Base-by-base conservation (phyloP, 2,113 vertebrate genomes). In the Irena cyanogastra region DNA sequence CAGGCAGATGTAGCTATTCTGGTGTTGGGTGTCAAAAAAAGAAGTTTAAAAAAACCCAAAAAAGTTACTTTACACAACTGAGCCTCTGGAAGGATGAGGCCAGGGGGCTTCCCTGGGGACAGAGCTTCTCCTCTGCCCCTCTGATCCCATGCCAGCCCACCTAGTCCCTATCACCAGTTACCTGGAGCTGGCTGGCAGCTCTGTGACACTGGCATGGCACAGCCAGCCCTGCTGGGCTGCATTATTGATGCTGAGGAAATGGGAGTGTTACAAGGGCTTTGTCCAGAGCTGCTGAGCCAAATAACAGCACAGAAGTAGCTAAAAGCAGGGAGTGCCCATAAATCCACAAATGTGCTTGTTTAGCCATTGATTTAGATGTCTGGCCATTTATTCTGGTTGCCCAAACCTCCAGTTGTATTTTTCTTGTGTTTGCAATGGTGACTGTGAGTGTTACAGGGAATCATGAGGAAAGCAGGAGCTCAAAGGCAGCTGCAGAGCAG, bases 241-340 rank as follows among this genome's bases (percentile, higher is more conserved):
- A 47, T 94, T 78, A 83, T 70, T 71, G 82, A 93, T 90, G 83
- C 72, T 50, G 88, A 42, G 68, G 78, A 80, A 82, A 70, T 53
- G 20, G 21, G 44, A 57, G 52, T 13, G 74, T 75, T 84, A 74
- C 66, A 11, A 72, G 89, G 83, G 71, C 88, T 93, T 94, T 81
- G 69, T 85, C 97, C 70, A 33, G 42, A 89, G 87, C 74, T 2
- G 8, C 80, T 86, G 85, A 85, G 65, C 83, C 72, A 91, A 84
- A 35, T 16, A 60, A 57, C 41, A 42, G 72, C 16, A 37, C 61
- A 84, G 76, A 87, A 85, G 69, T 9, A 71, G 88, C 90, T 90
- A 83, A 94, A 93, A 94, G 71, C 90, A 65, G 68, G 64, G 85
- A 94, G 60, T 26, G 44, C 59, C 92, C 72, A 47, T 94, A 93